Evolutionary conservation across 2,888 invertebrate genomes (phyloP).

Genomic region (Tetropium fuscum): DNA sequence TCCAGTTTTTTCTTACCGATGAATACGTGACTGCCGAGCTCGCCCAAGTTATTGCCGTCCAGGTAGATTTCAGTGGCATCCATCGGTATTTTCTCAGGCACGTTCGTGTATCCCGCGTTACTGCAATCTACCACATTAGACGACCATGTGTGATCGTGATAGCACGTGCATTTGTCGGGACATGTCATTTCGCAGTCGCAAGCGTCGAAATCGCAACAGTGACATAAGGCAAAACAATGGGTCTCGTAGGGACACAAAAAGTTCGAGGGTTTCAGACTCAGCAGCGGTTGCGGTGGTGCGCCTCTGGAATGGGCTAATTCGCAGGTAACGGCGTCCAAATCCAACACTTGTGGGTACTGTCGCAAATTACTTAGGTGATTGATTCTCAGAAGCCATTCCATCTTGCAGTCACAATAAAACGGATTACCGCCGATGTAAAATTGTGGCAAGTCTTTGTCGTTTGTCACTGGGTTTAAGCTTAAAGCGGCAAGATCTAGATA

Average conservation of each 20-base stretch:
- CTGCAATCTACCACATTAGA: constrained; percentile 89
- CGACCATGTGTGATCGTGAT: constrained; percentile 88
- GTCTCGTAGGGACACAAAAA: constrained; percentile 86
- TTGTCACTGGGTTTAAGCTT: constrained; percentile 74
- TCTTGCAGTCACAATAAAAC: constrained; percentile 86
- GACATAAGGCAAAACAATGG: constrained; percentile 87
- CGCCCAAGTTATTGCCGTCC: constrained; percentile 84
- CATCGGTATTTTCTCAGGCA: constrained; percentile 87
- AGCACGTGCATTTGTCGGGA: constrained; percentile 87
- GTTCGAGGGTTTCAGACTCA: constrained; percentile 79
- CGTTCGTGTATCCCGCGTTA: constrained; percentile 77
- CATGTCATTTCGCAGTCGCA: constrained; percentile 95
- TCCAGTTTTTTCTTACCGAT: constrained; percentile 87
- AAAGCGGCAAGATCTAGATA: constrained; percentile 80
- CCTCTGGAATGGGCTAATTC: constrained; percentile 76
- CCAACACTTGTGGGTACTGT: constrained; percentile 83
- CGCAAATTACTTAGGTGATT: constrained; percentile 80
- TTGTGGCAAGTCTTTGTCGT: constrained; percentile 78
- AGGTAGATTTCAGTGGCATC: constrained; percentile 90
- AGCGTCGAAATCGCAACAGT: constrained; percentile 91
- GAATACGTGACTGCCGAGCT: constrained; percentile 86
- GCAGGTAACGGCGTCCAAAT: constrained; percentile 83
- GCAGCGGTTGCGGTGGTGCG: constrained; percentile 74
- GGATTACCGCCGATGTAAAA: constrained; percentile 88
- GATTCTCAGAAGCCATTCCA: constrained; percentile 88